Percentiles rank a stretch among this genome's conserved stretches.
Conservation (phyloP, 2,113 vertebrate species). For the Mola mola region DNA sequence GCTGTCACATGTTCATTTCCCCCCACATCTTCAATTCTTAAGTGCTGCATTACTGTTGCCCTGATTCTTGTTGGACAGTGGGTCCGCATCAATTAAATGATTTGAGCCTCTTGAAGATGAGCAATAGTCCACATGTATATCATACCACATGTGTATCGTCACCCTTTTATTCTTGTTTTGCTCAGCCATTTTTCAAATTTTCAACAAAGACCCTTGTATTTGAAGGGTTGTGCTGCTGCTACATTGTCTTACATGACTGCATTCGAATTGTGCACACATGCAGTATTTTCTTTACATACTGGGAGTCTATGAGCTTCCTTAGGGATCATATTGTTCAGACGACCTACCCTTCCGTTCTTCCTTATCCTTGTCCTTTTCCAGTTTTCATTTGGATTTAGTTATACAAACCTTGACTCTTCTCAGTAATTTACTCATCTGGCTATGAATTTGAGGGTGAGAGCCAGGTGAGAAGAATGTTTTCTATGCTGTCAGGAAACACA, state of each 20-base stretch:
- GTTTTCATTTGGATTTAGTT: constrained; percentile 56
- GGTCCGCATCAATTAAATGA: constrained; percentile 66
- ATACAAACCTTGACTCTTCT: constrained; percentile 47
- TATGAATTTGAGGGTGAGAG: constrained; percentile 46
- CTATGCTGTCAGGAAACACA: constrained; percentile 58
- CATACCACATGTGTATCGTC: constrained; percentile 55
- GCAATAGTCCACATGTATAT: constrained; percentile 52
- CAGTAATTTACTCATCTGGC: constrained; percentile 59
- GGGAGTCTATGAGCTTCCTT: constrained; percentile 7
- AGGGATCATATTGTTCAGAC: constrained; percentile 31
- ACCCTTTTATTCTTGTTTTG: constrained; percentile 57
- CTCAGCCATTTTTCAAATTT: constrained; percentile 29
- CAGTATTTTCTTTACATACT: constrained; percentile 22
- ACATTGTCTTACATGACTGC: constrained; percentile 16
- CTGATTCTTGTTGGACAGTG: constrained; percentile 54
- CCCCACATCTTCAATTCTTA: constrained; percentile 55
- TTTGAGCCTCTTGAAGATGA: constrained; percentile 52
- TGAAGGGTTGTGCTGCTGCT: constrained; percentile 16
- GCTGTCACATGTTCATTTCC: constrained; percentile 66
- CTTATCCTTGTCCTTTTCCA: constrained; percentile 11
- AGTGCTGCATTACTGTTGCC: constrained; percentile 39
- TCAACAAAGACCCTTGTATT: constrained; percentile 48
- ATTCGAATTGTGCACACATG: constrained; percentile 32
- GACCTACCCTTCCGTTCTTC: constrained; percentile 12
- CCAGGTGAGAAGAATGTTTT: constrained; percentile 53